These are phyloP conservation scores for Phataginus tricuspis DNA, from an alignment of 2,797 vertebrate genomes.

Conservation along the genomic window DNA sequence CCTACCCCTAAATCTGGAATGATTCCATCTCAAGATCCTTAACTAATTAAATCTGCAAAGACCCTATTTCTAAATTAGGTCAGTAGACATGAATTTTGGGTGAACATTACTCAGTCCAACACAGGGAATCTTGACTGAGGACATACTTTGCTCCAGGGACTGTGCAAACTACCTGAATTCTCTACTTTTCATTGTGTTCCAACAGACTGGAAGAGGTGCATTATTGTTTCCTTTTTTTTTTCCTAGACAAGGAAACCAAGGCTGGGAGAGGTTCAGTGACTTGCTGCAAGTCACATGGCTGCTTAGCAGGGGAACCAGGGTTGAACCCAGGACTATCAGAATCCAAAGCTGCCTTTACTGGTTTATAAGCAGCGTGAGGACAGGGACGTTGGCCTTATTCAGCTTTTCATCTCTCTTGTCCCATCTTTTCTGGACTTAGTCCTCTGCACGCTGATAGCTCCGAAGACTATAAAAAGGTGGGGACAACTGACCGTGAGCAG, in stretches of 20 bases:
- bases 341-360: no score
- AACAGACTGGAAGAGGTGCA: neutral
- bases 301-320: neutral
- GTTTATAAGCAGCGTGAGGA: neutral
- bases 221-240: neutral
- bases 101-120: neutral
- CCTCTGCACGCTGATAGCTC: neutral
- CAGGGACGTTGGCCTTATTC: neutral
- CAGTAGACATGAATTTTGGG: neutral
- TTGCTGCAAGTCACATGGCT: neutral
- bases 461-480: neutral
- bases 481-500: fast-evolving
- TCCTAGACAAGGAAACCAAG: neutral
- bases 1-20: neutral
- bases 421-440: neutral
- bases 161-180: neutral
- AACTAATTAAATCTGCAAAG: neutral
- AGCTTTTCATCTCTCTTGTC: neutral
- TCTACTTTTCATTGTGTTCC: neutral
- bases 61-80: neutral
- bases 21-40: neutral
- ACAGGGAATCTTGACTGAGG: neutral
- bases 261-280: neutral
- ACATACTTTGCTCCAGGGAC: neutral
- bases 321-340: neutral